Percentiles rank a stretch among this genome's conserved stretches.
Evolutionary conservation across 2,797 vertebrate species (phyloP).

Genomic region (Poecilia wingei): DNA sequence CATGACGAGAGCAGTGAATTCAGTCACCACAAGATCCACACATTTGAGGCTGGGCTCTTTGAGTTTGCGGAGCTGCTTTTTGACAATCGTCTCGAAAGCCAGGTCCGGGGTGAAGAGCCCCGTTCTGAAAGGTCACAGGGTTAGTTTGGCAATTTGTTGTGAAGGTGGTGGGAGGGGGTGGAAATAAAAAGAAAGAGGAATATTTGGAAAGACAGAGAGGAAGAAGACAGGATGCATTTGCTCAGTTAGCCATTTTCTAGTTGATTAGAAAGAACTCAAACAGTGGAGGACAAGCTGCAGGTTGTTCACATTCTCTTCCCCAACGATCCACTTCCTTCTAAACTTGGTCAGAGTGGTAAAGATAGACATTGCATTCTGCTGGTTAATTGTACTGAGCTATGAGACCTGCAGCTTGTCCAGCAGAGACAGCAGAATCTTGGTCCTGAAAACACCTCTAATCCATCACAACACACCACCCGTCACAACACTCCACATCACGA

Average conservation of each 20-base stretch:
- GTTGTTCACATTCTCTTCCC: constrained; percentile 63
- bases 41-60: constrained; percentile 93
- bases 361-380: constrained; percentile 18
- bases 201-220: constrained; percentile 49
- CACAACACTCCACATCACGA: constrained; percentile 83
- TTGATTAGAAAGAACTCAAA: constrained; percentile 53
- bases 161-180: constrained; percentile 34
- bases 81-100: constrained; percentile 93
- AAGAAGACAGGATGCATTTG: constrained; percentile 42
- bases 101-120: constrained; percentile 94
- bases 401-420: constrained; percentile 74
- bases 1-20: constrained; percentile 89
- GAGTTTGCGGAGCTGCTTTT: constrained; percentile 94
- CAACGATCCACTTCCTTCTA: constrained; percentile 20
- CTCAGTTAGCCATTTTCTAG: constrained; percentile 77
- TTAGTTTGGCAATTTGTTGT: constrained; percentile 56
- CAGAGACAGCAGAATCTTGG: constrained; percentile 68
- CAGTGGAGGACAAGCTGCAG: constrained; percentile 73
- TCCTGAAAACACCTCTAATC: constrained; percentile 61
- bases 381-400: constrained; percentile 30
- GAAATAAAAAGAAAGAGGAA: constrained; percentile 29
- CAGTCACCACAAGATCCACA: constrained; percentile 91
- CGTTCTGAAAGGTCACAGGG: constrained; percentile 80
- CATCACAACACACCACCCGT: constrained; percentile 68
- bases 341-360: constrained; percentile 18